Conservation (phyloP, 2,113 vertebrate genomes). For the Antechinus flavipes region DNA sequence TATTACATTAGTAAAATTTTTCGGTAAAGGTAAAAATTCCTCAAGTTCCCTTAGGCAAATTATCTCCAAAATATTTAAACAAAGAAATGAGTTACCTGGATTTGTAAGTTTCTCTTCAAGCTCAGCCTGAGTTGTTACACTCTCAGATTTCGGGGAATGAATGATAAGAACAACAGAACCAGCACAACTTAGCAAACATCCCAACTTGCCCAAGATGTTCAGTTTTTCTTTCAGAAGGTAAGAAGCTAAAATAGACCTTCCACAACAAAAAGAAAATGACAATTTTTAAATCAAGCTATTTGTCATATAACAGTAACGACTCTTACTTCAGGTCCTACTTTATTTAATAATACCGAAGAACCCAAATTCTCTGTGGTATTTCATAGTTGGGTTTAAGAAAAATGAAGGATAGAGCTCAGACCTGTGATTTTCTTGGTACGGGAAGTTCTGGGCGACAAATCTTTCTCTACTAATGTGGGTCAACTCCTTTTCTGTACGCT, state of each 20-base stretch:
- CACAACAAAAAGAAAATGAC: constrained; percentile 68
- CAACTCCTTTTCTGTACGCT: not conserved
- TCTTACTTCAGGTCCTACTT: not conserved
- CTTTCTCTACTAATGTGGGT: not conserved
- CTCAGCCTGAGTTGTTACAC: constrained; percentile 90
- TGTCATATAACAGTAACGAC: not conserved
- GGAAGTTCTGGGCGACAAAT: not conserved
- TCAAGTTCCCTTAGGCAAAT: accelerated
- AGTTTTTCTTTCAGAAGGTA: constrained; percentile 94
- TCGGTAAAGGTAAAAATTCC: not conserved
- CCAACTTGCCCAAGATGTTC: constrained; percentile 94
- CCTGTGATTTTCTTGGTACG: not conserved
- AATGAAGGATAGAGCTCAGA: not conserved
- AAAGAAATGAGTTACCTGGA: constrained; percentile 88
- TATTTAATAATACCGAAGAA: not conserved
- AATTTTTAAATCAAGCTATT: constrained; percentile 29
- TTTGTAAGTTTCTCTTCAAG: constrained; percentile 93
- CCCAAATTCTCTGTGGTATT: not conserved
- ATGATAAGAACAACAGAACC: constrained; percentile 96
- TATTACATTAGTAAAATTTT: too few relatives aligned
- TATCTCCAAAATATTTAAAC: constrained; percentile 10
- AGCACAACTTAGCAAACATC: constrained; percentile 94
- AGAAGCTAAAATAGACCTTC: constrained; percentile 95
- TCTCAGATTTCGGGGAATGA: constrained; percentile 93
- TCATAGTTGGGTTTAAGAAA: constrained; percentile 7